phyloP scores from a whole-genome alignment of 1,140 invertebrate genomes.

The Aphelinus certus region DNA sequence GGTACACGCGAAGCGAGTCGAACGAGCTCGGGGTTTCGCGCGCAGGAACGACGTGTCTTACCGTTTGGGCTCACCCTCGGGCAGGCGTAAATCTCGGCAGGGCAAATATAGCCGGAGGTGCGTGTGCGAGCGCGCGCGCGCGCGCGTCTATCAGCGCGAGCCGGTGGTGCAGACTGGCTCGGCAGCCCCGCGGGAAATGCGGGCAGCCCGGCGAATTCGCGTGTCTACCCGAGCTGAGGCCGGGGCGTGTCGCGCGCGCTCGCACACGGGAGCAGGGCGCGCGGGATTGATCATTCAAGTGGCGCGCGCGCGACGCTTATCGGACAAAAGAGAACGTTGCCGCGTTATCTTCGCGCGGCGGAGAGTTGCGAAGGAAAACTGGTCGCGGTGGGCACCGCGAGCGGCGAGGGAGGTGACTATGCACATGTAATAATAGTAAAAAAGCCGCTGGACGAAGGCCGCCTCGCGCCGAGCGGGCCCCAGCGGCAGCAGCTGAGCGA shows the following conservation, averaged over 20 bases:
- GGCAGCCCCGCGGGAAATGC: conserved; percentile 32
- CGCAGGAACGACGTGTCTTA: too few species aligned
- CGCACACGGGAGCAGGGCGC: background rate
- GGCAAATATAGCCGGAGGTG: too few species aligned
- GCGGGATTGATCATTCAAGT: background rate
- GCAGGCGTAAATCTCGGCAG: too few species aligned
- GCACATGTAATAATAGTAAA: too few species aligned
- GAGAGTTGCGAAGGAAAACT: background rate
- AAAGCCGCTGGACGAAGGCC: background rate
- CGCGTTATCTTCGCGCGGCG: background rate
- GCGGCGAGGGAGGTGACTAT: too few species aligned
- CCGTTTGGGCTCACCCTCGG: too few species aligned
- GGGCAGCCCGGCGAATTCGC: background rate
- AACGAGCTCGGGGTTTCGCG: too few species aligned
- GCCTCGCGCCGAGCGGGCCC: background rate
- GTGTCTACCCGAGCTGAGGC: too few species aligned
- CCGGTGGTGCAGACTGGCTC: background rate
- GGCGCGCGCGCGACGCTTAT: background rate
- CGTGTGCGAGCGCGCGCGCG: too few species aligned
- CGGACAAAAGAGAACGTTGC: conserved; percentile 16
- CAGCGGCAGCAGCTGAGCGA: background rate
- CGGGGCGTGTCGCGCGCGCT: too few species aligned
- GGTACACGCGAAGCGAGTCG: too few species aligned
- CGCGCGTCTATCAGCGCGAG: background rate
- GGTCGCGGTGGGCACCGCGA: too few species aligned